Base-by-base conservation (phyloP, 2,888 invertebrate genomes). In the Harpagoxenus sublaevis region DNA sequence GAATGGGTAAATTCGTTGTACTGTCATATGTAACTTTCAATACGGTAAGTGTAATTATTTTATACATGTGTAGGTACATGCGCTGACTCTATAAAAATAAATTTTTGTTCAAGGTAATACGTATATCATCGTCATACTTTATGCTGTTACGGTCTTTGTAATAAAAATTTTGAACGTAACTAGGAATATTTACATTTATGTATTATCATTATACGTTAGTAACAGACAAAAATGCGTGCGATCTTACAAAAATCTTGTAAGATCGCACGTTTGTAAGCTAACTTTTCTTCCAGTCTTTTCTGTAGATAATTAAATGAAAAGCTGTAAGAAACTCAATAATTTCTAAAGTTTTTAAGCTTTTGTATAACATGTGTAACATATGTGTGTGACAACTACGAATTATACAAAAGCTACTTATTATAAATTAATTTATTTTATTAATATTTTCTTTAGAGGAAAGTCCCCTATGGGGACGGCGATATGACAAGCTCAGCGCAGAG, bases 11-110 rank as follows among this genome's bases (percentile, higher is more conserved):
- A 60, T 0, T 70, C 0, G 18, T 79, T 15, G 23, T 18, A 12
- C 18, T 79, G 4, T 79, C 79, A 48, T 45, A 70, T 45, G 3
- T 79, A 31, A 79, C 68, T 60, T 79, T 79, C 6, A 70, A 57
- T 35, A 10, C 60, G 18, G 70, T 79, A 57, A 79, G 70, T 70
- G 42, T 31, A 45, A 53, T 23, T 12, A 15, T 48, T 35, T 39
- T 3, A 18, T 39, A 15, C 0, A 12, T 1, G 28, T 12, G 15
- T 9, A 12, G 23, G 23, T 35, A 6, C 4, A 4, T 23, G 31
- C 12, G n/a, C n/a, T 35, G 6, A 42, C 12, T 55, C 2, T 57
- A 18, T 42, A 55, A 23, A 39, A 73, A 18, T 73, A 55, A 71
- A 39, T 3, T 9, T 60, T 45, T 48, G 10, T 78, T 79, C 45